Conservation (phyloP, 1,140 invertebrate genomes). For the Rhopalosiphum maidis region DNA sequence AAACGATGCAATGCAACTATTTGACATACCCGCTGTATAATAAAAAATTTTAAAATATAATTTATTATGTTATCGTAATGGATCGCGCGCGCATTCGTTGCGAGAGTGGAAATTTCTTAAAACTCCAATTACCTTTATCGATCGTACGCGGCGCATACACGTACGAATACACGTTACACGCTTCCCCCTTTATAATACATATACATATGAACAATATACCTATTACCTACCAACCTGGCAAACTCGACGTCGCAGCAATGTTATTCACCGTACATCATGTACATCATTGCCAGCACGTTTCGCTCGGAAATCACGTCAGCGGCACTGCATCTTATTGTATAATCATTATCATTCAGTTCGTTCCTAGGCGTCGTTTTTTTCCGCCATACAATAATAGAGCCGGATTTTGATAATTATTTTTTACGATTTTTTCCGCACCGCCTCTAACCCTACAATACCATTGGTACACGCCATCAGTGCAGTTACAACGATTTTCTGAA, state of each 20-base stretch:
- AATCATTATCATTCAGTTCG: neutral
- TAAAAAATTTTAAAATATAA: neutral
- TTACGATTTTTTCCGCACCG: neutral
- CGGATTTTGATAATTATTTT: neutral
- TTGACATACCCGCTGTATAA: neutral
- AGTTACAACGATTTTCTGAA: neutral
- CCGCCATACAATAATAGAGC: neutral
- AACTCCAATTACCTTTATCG: constrained; percentile 19
- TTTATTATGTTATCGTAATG: neutral
- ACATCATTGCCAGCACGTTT: neutral
- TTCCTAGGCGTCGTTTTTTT: neutral
- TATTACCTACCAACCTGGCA: neutral
- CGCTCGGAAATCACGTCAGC: neutral
- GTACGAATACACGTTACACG: neutral
- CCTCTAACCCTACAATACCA: neutral
- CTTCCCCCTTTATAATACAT: neutral
- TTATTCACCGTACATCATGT: neutral
- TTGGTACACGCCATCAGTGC: neutral
- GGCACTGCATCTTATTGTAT: neutral
- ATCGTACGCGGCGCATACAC: neutral
- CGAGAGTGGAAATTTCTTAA: neutral
- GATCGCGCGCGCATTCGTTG: neutral
- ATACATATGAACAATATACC: neutral
- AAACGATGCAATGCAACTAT: neutral
- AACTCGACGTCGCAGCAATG: neutral